Percentiles rank a stretch among this genome's conserved stretches.
phyloP scores from a whole-genome alignment of 1,140 invertebrate species.

The Limonius californicus region DNA sequence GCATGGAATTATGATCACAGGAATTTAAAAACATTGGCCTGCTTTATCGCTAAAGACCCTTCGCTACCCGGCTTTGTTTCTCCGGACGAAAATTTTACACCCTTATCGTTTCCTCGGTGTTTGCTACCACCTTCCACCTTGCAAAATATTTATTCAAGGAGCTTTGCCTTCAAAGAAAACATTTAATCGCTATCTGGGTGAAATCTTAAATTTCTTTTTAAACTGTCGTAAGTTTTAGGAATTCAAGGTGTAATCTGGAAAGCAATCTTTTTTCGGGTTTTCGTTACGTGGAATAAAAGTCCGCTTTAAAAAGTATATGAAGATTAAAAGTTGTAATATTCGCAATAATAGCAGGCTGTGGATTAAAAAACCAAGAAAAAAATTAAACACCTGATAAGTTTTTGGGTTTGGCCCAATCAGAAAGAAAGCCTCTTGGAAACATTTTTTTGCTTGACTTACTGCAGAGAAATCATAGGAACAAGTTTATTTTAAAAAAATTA shows the following conservation, averaged over 20 bases:
- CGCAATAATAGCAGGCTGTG: no score
- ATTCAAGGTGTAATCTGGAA: neutral
- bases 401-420: no score
- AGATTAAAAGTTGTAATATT: no score
- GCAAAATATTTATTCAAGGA: neutral
- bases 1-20: neutral
- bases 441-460: no score
- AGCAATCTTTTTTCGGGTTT: neutral
- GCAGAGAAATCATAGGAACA: no score
- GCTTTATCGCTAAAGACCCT: neutral
- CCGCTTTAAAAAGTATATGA: no score
- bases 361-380: no score
- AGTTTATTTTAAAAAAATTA: no score
- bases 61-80: neutral
- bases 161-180: neutral
- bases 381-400: no score
- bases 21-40: neutral
- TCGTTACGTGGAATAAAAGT: neutral
- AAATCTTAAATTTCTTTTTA: slow-evolving; percentile 3
- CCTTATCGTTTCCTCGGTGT: neutral
- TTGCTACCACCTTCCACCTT: neutral
- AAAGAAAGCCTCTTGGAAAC: no score
- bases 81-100: neutral
- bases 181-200: neutral
- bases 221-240: neutral